Percentiles rank a stretch among this genome's conserved stretches.
phyloP scores from a whole-genome alignment of 2,797 vertebrate genomes.

The Cuniculus paca region DNA sequence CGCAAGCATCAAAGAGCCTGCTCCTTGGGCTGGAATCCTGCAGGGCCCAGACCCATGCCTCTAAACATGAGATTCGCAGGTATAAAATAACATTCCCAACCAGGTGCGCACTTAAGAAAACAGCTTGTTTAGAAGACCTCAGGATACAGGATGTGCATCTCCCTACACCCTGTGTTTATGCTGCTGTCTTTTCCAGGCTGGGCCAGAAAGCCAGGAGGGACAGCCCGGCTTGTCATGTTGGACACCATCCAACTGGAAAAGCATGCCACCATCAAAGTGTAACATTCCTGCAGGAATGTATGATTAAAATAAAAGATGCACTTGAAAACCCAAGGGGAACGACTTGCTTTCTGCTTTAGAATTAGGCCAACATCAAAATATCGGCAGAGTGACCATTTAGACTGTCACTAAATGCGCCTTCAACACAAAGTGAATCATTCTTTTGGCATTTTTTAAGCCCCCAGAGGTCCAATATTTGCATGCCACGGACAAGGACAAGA shows the following conservation, averaged over 20 bases:
- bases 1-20: background rate
- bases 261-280: background rate
- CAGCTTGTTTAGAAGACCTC: conserved; percentile 42
- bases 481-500: conserved; percentile 79
- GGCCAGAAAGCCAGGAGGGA: conserved; percentile 44
- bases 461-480: conserved; percentile 79
- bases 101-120: conserved; percentile 20
- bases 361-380: conserved; percentile 80
- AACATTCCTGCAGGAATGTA: conserved; percentile 47
- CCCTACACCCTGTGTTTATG: background rate
- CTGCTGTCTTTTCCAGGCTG: conserved; percentile 12
- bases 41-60: background rate
- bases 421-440: conserved; percentile 78
- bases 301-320: conserved; percentile 65
- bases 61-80: background rate
- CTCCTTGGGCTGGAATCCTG: background rate
- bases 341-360: conserved; percentile 72
- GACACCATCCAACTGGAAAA: conserved; percentile 24
- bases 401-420: conserved; percentile 74
- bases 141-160: background rate
- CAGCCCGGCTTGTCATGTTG: conserved; percentile 7
- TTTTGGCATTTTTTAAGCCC: conserved; percentile 78
- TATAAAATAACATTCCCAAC: background rate
- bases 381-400: conserved; percentile 72
- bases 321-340: conserved; percentile 58